Percentiles rank a stretch among this genome's conserved stretches.
phyloP scores from a whole-genome alignment of 2,888 invertebrate genomes.

The Drosophila subquinaria region DNA sequence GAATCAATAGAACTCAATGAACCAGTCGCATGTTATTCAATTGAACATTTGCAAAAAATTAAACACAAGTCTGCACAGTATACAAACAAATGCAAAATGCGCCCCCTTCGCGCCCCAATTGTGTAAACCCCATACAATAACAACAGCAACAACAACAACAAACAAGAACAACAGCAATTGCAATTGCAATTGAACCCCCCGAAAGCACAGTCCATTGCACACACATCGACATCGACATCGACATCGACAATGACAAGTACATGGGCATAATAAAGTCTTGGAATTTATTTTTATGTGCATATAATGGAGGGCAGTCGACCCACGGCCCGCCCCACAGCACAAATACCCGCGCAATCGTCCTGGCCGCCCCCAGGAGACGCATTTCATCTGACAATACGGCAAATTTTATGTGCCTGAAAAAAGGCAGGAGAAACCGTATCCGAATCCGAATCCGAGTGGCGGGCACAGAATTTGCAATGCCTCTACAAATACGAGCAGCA shows the following conservation, averaged over 20 bases:
- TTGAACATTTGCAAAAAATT: conserved; percentile 75
- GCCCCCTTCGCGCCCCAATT: conserved; percentile 12
- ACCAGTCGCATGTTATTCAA: conserved; percentile 74
- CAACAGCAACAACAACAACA: background rate
- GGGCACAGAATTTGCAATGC: conserved; percentile 42
- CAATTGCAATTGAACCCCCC: conserved; percentile 33
- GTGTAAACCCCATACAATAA: conserved; percentile 14
- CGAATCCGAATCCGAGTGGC: conserved; percentile 16
- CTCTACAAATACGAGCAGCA: conserved; percentile 41
- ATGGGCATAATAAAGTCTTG: conserved; percentile 82
- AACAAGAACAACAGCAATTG: conserved; percentile 36
- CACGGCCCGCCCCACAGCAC: conserved; percentile 16
- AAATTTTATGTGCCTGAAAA: conserved; percentile 66
- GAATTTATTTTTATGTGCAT: conserved; percentile 81
- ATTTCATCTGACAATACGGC: conserved; percentile 71
- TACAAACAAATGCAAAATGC: conserved; percentile 63
- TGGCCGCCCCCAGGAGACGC: conserved; percentile 72
- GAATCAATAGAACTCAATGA: conserved; percentile 55
- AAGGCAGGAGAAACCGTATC: conserved; percentile 26
- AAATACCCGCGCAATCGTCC: conserved; percentile 47
- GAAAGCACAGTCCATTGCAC: conserved; percentile 75
- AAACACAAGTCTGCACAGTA: conserved; percentile 56
- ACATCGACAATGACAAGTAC: conserved; percentile 79
- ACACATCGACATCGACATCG: conserved; percentile 55
- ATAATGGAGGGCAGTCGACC: conserved; percentile 73